These are phyloP conservation scores for Allacma fusca DNA, from an alignment of 2,888 invertebrate species.

Conservation along the genomic window DNA sequence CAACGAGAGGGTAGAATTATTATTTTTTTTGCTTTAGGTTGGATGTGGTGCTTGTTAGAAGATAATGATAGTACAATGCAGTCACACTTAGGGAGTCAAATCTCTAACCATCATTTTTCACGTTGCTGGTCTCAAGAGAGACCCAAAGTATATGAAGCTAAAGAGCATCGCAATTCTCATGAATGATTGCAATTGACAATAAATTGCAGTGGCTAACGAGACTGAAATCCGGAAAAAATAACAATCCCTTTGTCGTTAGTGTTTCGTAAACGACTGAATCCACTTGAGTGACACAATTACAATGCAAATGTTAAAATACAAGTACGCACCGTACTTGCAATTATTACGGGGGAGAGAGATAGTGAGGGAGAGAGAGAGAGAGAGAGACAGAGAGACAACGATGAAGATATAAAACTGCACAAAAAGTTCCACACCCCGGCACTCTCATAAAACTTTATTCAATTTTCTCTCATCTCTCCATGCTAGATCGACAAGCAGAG, in stretches of 20 bases:
- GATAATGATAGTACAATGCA: not conserved
- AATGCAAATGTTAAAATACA: conserved; percentile 34
- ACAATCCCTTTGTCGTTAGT: conserved; percentile 31
- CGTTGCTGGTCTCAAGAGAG: not conserved
- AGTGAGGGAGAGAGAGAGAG: not conserved
- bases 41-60: not conserved
- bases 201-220: conserved; percentile 27
- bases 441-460: conserved; percentile 5
- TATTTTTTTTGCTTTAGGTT: not conserved
- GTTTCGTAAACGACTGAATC: conserved; percentile 22
- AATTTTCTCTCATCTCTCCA: not conserved
- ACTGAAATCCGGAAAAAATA: conserved; percentile 29
- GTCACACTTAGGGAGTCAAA: conserved; percentile 26
- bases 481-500: not conserved
- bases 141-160: not conserved
- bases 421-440: not conserved
- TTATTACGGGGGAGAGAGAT: not conserved
- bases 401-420: not conserved
- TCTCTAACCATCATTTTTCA: conserved; percentile 16
- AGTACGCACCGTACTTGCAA: conserved; percentile 12
- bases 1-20: not conserved
- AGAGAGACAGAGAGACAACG: not conserved
- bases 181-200: conserved; percentile 19
- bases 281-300: conserved; percentile 39
- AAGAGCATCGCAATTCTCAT: conserved; percentile 18